Conservation (phyloP, 2,113 vertebrate species). For the Sphaerodactylus townsendi region DNA sequence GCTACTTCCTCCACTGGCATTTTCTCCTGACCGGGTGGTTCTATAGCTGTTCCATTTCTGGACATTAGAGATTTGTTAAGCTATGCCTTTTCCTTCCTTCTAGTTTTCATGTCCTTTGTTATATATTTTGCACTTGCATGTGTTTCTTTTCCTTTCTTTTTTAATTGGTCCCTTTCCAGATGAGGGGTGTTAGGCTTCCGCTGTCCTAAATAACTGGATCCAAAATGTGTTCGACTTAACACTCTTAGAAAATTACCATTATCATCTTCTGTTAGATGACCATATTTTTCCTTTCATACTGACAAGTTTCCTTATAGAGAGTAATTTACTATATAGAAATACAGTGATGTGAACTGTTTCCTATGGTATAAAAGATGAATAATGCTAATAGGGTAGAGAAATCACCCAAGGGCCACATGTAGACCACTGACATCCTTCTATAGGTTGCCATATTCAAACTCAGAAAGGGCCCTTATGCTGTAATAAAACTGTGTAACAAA, state of each 20-base stretch:
- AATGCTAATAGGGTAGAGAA: neutral
- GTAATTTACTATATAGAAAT: neutral
- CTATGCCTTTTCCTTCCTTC: neutral
- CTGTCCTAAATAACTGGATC: neutral
- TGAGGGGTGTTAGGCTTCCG: neutral
- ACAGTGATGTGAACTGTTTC: neutral
- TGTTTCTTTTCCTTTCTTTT: neutral
- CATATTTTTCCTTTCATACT: neutral
- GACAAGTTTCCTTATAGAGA: neutral
- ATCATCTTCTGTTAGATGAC: neutral
- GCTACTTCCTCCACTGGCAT: neutral
- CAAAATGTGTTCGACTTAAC: slow-evolving; percentile 21
- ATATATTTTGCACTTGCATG: neutral
- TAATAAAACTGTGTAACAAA: neutral
- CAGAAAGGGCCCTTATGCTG: neutral
- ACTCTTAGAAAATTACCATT: slow-evolving; percentile 15
- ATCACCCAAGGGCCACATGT: neutral
- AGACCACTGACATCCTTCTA: neutral
- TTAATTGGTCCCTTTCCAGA: neutral
- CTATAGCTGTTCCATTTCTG: neutral
- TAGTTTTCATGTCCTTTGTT: neutral
- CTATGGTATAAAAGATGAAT: neutral
- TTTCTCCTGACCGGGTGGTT: neutral
- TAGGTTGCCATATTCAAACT: neutral
- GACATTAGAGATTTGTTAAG: neutral